These are phyloP conservation scores for Lophochroa leadbeateri DNA, from an alignment of 2,113 vertebrate genomes.

Conservation along the genomic window DNA sequence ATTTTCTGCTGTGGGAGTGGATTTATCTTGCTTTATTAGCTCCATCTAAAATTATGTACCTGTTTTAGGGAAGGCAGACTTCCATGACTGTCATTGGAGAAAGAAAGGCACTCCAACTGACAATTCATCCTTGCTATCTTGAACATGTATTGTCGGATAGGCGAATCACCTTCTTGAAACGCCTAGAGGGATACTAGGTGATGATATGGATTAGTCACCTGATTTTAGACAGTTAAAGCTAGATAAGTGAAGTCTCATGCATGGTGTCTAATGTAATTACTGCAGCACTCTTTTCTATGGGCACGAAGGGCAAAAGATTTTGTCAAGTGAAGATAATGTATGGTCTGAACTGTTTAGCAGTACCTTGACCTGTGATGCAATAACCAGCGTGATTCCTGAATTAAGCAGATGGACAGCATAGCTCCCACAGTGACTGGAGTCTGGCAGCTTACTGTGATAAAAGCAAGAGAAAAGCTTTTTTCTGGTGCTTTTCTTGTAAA, in stretches of 20 bases:
- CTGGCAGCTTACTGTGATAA: slow-evolving; percentile 28
- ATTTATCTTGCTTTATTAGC: neutral
- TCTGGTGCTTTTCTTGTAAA: neutral
- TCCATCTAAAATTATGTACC: neutral
- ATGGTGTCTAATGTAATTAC: neutral
- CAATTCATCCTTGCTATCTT: neutral
- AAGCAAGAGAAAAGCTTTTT: neutral
- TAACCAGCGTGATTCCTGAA: neutral
- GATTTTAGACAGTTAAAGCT: slow-evolving; percentile 13
- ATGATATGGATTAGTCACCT: slow-evolving; percentile 5
- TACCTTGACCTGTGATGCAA: neutral
- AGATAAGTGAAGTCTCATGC: neutral
- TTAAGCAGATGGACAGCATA: neutral
- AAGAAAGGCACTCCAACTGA: neutral
- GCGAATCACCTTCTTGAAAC: neutral
- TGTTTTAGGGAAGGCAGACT: neutral
- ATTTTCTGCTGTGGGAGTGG: neutral
- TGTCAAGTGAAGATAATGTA: slow-evolving; percentile 22
- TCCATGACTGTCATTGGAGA: neutral
- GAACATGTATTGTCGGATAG: neutral
- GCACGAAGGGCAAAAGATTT: neutral
- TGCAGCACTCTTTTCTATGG: neutral
- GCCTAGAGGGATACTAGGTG: neutral
- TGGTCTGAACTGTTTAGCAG: slow-evolving; percentile 34
- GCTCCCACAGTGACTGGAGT: neutral